Conservation (phyloP, 2,888 invertebrate species). For the Cosmia trapezina region DNA sequence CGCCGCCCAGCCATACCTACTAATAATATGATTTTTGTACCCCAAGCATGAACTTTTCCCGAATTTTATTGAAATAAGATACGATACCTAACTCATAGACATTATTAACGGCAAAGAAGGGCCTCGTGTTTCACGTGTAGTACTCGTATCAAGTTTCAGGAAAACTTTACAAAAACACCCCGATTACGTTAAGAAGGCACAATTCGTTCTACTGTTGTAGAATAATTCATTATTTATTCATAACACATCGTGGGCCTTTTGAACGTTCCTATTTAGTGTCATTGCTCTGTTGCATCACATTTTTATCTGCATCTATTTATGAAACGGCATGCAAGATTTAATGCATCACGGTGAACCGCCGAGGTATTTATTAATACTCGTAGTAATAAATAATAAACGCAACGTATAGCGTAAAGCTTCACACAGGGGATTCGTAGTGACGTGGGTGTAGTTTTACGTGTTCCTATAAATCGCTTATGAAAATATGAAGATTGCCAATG, state of each 20-base stretch:
- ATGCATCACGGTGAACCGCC: slow-evolving; percentile 39
- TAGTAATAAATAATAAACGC: slow-evolving; percentile 35
- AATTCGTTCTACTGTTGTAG: background rate
- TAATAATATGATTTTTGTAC: background rate
- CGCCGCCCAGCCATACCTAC: too few relatives aligned
- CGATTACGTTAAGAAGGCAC: background rate
- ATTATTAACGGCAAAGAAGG: background rate
- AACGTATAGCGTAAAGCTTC: background rate
- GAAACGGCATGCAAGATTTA: slow-evolving; percentile 40
- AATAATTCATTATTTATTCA: background rate
- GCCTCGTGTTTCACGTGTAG: background rate
- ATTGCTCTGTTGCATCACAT: slow-evolving; percentile 13
- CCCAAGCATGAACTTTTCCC: background rate
- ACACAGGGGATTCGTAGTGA: slow-evolving; percentile 16
- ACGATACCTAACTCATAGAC: background rate
- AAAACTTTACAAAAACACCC: background rate
- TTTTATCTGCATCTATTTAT: slow-evolving; percentile 50
- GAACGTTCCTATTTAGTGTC: background rate
- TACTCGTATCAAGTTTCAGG: slow-evolving; percentile 5
- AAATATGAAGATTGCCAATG: background rate
- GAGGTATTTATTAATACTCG: slow-evolving; percentile 42
- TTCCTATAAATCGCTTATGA: slow-evolving; percentile 12
- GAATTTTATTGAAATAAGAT: background rate
- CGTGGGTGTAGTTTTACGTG: slow-evolving; percentile 18
- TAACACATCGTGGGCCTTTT: background rate